These are phyloP conservation scores for Branchinecta lindahli DNA, from an alignment of 1,140 invertebrate genomes.

Conservation along the genomic window DNA sequence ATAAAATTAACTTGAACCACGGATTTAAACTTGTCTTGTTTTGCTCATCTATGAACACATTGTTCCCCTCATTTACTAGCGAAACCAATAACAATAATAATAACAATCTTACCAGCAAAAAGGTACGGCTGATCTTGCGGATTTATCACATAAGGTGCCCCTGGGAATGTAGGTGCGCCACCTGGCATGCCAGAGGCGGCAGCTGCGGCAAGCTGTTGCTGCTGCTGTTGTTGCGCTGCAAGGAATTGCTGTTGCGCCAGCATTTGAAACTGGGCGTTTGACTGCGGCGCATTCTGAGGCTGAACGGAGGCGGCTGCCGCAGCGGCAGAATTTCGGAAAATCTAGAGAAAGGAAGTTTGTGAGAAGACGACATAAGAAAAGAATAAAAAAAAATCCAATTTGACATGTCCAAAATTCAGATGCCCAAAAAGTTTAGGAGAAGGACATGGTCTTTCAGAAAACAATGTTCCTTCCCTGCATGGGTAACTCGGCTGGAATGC, in stretches of 20 bases:
- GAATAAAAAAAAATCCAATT: not conserved
- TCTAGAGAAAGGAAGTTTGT: constrained; percentile 37
- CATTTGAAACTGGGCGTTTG: constrained; percentile 24
- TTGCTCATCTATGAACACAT: too few relatives aligned
- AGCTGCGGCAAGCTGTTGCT: constrained; percentile 13
- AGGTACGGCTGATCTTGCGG: constrained; percentile 41
- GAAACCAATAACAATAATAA: too few relatives aligned
- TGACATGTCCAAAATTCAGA: constrained; percentile 15
- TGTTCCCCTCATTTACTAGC: too few relatives aligned
- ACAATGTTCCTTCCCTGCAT: too few relatives aligned
- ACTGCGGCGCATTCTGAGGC: constrained; percentile 35
- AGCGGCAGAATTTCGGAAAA: constrained; percentile 63
- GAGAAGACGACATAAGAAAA: not conserved
- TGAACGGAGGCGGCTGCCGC: constrained; percentile 34
- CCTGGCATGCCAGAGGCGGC: constrained; percentile 27
- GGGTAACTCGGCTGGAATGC: too few relatives aligned
- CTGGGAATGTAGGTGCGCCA: constrained; percentile 49
- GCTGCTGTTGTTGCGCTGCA: constrained; percentile 29
- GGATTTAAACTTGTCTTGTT: too few relatives aligned
- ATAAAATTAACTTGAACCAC: too few relatives aligned
- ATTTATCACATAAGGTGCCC: constrained; percentile 77
- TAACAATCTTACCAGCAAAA: not conserved
- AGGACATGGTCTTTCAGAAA: too few relatives aligned
- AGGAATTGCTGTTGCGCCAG: constrained; percentile 35
- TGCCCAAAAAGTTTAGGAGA: too few relatives aligned